A percentile compares a stretch with the other conserved stretches of the same genome.
phyloP scores from a whole-genome alignment of 1,140 invertebrate species.

The Pemphigus obesinymphae region DNA sequence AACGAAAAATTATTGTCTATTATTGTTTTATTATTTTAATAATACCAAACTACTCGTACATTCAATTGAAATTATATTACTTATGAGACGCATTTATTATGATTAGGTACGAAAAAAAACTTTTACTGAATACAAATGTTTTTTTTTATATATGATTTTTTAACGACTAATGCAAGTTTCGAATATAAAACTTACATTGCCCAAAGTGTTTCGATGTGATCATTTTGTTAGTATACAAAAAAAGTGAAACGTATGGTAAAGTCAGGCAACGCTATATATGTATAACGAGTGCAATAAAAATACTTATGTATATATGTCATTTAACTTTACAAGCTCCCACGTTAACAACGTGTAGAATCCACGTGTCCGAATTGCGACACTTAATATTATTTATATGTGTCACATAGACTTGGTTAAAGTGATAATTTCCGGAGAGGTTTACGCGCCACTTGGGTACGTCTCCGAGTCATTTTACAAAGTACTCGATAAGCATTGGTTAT shows the following conservation, averaged over 20 bases:
- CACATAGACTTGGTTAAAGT: conserved; percentile 10
- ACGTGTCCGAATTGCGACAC: conserved; percentile 33
- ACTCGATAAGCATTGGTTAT: conserved; percentile 16
- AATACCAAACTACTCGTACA: background rate
- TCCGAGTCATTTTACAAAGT: background rate
- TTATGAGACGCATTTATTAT: no score
- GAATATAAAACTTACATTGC: no score
- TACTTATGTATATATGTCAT: background rate
- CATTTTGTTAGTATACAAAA: no score
- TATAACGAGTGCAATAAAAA: background rate
- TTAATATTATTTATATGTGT: background rate
- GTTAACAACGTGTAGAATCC: background rate
- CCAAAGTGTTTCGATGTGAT: no score
- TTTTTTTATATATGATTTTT: no score
- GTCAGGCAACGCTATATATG: no score
- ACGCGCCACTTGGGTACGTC: conserved; percentile 8
- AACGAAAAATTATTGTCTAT: background rate
- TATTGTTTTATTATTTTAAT: background rate
- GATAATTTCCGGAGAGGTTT: conserved; percentile 33
- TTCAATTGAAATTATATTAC: background rate
- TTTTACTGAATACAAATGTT: no score
- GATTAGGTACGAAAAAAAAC: background rate
- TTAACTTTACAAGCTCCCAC: conserved; percentile 23
- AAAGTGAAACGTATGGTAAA: background rate
- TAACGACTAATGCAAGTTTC: no score